Percentiles rank a stretch among this genome's conserved stretches.
These are phyloP conservation scores for Drosophila funebris DNA, from an alignment of 1,140 invertebrate genomes.

Conservation along the genomic window DNA sequence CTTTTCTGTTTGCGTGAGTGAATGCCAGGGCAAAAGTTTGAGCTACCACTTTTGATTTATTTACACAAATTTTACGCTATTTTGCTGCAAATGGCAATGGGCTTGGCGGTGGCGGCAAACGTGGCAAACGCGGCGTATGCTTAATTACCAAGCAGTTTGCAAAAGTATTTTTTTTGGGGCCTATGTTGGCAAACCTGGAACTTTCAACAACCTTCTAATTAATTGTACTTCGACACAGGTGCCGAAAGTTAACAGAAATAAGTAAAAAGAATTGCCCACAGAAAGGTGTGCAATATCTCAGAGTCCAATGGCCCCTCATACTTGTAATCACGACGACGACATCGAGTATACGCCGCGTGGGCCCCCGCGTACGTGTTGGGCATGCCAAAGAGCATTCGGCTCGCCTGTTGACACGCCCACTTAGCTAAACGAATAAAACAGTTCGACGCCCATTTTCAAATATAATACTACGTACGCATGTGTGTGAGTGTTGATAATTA, in stretches of 20 bases:
- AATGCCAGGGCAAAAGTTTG: slow-evolving; percentile 23
- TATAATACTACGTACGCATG: neutral
- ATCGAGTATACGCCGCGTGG: slow-evolving; percentile 12
- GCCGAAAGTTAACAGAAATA: slow-evolving; percentile 47
- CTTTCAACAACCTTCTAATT: slow-evolving; percentile 58
- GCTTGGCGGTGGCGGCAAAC: neutral
- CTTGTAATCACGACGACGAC: neutral
- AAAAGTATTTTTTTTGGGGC: slow-evolving; percentile 46
- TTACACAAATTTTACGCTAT: slow-evolving; percentile 57
- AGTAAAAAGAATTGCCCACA: slow-evolving; percentile 44
- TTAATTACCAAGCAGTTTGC: slow-evolving; percentile 58
- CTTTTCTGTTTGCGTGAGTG: neutral
- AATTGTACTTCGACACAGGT: slow-evolving; percentile 57
- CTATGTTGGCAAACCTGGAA: slow-evolving; percentile 14
- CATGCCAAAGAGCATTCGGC: slow-evolving; percentile 36
- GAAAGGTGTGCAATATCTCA: slow-evolving; percentile 53
- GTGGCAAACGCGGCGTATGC: slow-evolving; percentile 44
- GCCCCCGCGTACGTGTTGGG: slow-evolving; percentile 56
- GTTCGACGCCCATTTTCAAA: slow-evolving; percentile 58
- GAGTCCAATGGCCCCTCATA: slow-evolving; percentile 30
- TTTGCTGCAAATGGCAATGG: slow-evolving; percentile 11
- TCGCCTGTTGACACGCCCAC: slow-evolving; percentile 45
- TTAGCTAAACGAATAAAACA: slow-evolving; percentile 54
- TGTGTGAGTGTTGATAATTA: slow-evolving; percentile 53
- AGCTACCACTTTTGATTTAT: slow-evolving; percentile 65